These are phyloP conservation scores for Drosophila meridiana DNA, from an alignment of 2,888 invertebrate species.

Conservation along the genomic window DNA sequence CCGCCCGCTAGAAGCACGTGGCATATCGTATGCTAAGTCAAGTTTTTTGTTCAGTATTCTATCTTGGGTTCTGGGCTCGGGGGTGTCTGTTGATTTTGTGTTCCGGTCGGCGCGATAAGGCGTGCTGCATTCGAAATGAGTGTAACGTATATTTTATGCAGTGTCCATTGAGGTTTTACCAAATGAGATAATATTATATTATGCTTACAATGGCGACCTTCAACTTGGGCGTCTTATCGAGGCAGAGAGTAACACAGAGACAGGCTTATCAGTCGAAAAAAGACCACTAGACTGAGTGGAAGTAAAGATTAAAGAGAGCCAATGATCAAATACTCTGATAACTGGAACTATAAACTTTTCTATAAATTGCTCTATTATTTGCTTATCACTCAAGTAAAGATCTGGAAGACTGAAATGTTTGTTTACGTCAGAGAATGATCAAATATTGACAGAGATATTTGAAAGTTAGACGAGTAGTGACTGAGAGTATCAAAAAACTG, in stretches of 20 bases:
- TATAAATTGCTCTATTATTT: constrained; percentile 4
- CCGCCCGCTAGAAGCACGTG: constrained; percentile 59
- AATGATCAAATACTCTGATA: not conserved
- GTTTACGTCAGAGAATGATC: constrained; percentile 10
- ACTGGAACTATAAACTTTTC: not conserved
- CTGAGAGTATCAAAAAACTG: not conserved
- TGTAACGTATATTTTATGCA: constrained; percentile 80
- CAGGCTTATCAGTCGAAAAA: constrained; percentile 32
- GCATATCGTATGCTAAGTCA: constrained; percentile 40
- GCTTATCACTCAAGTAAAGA: not conserved
- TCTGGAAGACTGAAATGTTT: not conserved
- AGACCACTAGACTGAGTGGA: not conserved
- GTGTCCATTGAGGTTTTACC: constrained; percentile 57
- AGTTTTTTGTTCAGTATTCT: constrained; percentile 38
- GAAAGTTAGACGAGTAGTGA: not conserved
- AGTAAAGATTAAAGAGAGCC: not conserved
- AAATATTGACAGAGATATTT: constrained; percentile 6
- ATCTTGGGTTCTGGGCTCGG: constrained; percentile 39
- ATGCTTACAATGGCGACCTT: constrained; percentile 67
- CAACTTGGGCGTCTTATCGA: constrained; percentile 49
- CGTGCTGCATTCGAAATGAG: constrained; percentile 75
- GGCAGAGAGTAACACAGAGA: constrained; percentile 22
- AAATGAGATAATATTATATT: constrained; percentile 38
- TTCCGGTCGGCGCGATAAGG: constrained; percentile 68
- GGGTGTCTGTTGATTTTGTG: constrained; percentile 58